Base-by-base conservation (phyloP, 1,140 invertebrate genomes). In the Contarinia nasturtii region DNA sequence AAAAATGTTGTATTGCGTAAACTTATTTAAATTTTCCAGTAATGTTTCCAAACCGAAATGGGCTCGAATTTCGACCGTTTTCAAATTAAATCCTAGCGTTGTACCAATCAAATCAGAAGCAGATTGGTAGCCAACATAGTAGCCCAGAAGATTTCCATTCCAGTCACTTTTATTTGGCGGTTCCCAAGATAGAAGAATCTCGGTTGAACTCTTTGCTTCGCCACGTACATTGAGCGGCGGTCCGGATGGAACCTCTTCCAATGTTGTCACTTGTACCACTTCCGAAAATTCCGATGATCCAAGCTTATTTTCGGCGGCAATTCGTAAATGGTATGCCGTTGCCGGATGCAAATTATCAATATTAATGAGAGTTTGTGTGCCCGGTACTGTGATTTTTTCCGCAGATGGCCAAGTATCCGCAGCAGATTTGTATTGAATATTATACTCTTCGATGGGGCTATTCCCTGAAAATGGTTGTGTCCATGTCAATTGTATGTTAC, bases 141-240 rank as follows among this genome's bases (percentile, higher is more conserved):
- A 96, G 15, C 91, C 91, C 2, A 88, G 72, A 52, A 95, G 77
- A 52, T 86, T 82, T 12, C 91, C 92, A 64, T 95, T 92, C 79
- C 85, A 88, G 45, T 86, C 70, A 59, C 90, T 83, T 52, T 79
- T 70, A 50, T 80, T 75, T 12, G 91, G 90, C 11, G 89, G 83
- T 66, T 86, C 81, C 89, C 89, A 95, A 33, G 75, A 82, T 11
- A 94, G 80, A 51, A 81, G 75, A 27, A 96, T 70, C 57, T 91
- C 85, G 2, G 86, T 90, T 19, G 89, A 91, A 55, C 85, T 86
- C 55, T 86, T 79, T 1, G 91, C 77, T 61, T 87, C 84, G 15
- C 86, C 84, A 51, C 80, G 73, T 19, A 96, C 77, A 55, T 89
- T 80, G 50, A 79, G 56, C 2, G 91, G 90, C 7, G 87, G 76